phyloP scores from a whole-genome alignment of 1,140 invertebrate genomes.

The Protaetia brevitarsis region DNA sequence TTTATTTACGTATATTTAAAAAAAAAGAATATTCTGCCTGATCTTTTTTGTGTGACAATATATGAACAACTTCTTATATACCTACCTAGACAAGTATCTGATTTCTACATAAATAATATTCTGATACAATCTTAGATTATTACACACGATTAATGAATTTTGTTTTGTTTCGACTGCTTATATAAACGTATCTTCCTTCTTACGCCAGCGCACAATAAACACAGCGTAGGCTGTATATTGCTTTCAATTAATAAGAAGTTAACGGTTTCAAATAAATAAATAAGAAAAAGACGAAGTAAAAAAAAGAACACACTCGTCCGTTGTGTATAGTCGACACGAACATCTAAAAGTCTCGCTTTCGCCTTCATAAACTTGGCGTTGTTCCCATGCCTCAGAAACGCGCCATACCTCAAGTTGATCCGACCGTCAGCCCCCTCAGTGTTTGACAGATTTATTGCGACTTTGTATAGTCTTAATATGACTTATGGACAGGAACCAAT shows the following conservation, averaged over 20 bases:
- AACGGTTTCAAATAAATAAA: constrained; percentile 3
- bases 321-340: constrained; percentile 8
- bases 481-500: constrained; percentile 51
- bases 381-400: constrained; percentile 15
- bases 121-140: no score
- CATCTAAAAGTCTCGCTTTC: constrained; percentile 9
- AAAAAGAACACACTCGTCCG: background rate
- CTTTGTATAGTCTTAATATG: constrained; percentile 52
- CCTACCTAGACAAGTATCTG: no score
- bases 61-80: no score
- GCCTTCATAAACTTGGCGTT: constrained; percentile 9
- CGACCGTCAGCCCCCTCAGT: constrained; percentile 39
- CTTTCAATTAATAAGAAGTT: constrained; percentile 4
- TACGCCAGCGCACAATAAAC: background rate
- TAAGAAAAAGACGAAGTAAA: background rate
- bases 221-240: background rate
- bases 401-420: constrained; percentile 35
- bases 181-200: background rate
- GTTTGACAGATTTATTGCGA: constrained; percentile 51
- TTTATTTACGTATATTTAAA: no score
- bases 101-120: no score
- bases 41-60: no score
- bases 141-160: no score
- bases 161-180: no score
- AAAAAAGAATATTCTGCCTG: no score